Percentiles rank a stretch among this genome's conserved stretches.
phyloP scores from a whole-genome alignment of 2,797 vertebrate species.

The Psittacula derbiana region DNA sequence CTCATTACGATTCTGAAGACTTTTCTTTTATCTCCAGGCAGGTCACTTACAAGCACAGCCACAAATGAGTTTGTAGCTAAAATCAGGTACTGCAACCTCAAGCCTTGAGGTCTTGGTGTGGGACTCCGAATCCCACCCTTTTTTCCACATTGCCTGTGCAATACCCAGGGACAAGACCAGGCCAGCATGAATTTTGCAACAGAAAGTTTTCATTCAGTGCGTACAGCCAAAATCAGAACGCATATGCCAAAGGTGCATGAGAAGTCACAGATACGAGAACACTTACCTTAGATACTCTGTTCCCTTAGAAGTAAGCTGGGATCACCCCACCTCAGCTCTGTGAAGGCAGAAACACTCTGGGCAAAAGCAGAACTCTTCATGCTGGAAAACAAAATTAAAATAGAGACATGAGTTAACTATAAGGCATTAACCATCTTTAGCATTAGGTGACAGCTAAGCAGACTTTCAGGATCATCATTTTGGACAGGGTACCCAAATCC shows the following conservation, averaged over 20 bases:
- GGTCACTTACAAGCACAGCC: background rate
- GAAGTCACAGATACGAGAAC: background rate
- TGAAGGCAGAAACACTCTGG: background rate
- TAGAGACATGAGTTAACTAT: background rate
- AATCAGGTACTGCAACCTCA: background rate
- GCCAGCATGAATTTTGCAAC: background rate
- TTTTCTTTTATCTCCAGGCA: background rate
- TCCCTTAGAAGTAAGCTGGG: background rate
- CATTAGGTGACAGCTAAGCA: background rate
- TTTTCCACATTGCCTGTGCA: background rate
- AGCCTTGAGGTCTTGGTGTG: background rate
- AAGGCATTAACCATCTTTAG: background rate
- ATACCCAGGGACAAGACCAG: background rate
- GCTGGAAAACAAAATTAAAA: background rate
- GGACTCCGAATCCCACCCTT: background rate
- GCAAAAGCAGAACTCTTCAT: background rate
- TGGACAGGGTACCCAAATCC: background rate
- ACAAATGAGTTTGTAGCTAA: background rate
- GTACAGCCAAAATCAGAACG: background rate
- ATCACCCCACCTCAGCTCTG: background rate
- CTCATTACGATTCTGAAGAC: background rate
- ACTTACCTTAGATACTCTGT: background rate
- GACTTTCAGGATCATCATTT: background rate
- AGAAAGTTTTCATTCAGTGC: background rate
- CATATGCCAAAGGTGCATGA: background rate